phyloP scores from a whole-genome alignment of 2,797 vertebrate species.

The Pseudomugil tenellus region DNA sequence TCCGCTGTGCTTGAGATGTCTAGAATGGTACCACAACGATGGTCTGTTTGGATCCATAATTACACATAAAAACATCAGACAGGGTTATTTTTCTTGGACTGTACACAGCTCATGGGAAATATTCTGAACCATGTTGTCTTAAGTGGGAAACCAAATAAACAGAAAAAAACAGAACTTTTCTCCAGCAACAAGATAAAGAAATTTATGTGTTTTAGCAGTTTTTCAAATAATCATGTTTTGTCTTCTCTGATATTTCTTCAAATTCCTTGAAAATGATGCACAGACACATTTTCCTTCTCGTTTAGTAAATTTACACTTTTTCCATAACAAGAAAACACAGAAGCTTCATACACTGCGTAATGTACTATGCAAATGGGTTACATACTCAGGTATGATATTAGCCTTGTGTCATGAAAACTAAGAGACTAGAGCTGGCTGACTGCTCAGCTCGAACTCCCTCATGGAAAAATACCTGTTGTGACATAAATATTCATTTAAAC shows the following conservation, averaged over 20 bases:
- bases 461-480: slow-evolving; percentile 29
- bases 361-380: not conserved
- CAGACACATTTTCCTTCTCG: not conserved
- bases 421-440: slow-evolving; percentile 18
- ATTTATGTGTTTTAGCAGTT: slow-evolving; percentile 29
- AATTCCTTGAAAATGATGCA: slow-evolving; percentile 1
- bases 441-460: slow-evolving; percentile 24
- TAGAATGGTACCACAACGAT: slow-evolving; percentile 59
- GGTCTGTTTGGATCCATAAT: slow-evolving; percentile 75
- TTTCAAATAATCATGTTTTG: slow-evolving; percentile 21
- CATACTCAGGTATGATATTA: not conserved
- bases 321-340: slow-evolving; percentile 2
- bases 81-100: slow-evolving; percentile 75
- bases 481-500: slow-evolving; percentile 40
- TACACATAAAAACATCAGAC: slow-evolving; percentile 69
- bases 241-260: slow-evolving; percentile 19
- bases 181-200: slow-evolving; percentile 25
- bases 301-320: not conserved
- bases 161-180: slow-evolving; percentile 37
- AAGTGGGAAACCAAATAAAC: slow-evolving; percentile 70
- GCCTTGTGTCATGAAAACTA: slow-evolving; percentile 14
- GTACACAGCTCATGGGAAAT: slow-evolving; percentile 69
- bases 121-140: slow-evolving; percentile 64
- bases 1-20: slow-evolving; percentile 70
- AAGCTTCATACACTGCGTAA: not conserved